A percentile compares a stretch with the other conserved stretches of the same genome.
Evolutionary conservation across 2,888 invertebrate species (phyloP).

Genomic region (Autographa gamma): DNA sequence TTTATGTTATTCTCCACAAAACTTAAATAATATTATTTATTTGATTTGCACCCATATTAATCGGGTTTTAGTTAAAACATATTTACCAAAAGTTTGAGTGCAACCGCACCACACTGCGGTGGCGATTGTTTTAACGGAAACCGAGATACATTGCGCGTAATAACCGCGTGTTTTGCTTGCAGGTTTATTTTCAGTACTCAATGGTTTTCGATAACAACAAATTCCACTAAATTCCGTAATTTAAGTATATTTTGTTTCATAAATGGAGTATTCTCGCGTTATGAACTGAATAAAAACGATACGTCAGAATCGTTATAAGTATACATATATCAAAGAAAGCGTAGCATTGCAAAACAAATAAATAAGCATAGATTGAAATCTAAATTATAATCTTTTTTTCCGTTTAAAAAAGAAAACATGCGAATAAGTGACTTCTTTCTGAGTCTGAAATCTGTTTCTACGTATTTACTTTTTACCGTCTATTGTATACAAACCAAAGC

Average conservation of each 20-base stretch:
- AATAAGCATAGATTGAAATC: too few species aligned
- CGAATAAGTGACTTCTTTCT: too few species aligned
- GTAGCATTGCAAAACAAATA: too few species aligned
- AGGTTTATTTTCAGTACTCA: conserved; percentile 11
- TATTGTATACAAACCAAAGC: too few species aligned
- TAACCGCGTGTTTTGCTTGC: conserved; percentile 21
- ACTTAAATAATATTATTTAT: neutral
- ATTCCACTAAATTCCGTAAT: too few species aligned
- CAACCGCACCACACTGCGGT: conserved; percentile 36
- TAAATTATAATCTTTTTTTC: too few species aligned
- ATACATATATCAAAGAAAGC: too few species aligned
- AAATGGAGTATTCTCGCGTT: too few species aligned
- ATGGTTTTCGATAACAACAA: neutral
- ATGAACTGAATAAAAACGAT: too few species aligned
- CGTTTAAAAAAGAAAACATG: too few species aligned
- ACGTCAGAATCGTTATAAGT: too few species aligned
- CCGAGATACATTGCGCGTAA: conserved; percentile 41
- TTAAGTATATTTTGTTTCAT: too few species aligned
- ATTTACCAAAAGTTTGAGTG: conserved; percentile 38
- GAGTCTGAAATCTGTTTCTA: neutral
- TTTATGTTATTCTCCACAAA: neutral
- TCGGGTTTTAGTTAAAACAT: conserved; percentile 13
- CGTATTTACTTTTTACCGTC: neutral
- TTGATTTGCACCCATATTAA: neutral
- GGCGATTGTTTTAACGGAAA: conserved; percentile 50